Evolutionary conservation across 2,113 vertebrate genomes (phyloP), one percentile per base, ranked within the genome.

Genomic region (Capreolus pygargus): DNA sequence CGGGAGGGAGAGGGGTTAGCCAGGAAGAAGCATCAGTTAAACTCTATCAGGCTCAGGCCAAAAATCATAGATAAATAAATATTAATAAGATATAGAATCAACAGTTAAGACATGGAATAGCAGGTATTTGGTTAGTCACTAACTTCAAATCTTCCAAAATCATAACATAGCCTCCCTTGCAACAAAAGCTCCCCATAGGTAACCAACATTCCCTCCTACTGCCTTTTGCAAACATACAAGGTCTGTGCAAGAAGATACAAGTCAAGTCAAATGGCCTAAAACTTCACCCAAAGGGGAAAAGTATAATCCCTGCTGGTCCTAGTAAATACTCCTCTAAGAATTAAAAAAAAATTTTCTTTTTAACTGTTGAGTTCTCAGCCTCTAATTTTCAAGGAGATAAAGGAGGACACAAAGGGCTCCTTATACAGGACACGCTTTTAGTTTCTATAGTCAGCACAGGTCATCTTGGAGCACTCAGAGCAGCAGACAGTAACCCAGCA

Each of bases 381-480:
- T 76, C 43, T 43, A 43, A 50, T 23, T 23, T 55, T 19, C 7
- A 54, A 76, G 21, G 17, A 23, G 13, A 3, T 3, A 33, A 61
- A 16, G 50, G 17, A 78, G 81, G 45, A 3, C 2, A 2, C 19
- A 9, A 21, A 13, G 54, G n/a, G 6, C 7, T 16, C 17, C 15
- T 76, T 13, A 8, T 5, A 17, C 1, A 0, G 0, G 28, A n/a
- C 39, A 82, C 33, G 86, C 60, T 86, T 76, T 91, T n/a, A 50
- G 55, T 47, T 9, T 43, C 50, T 47, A 28, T 0, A 21, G 61
- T 84, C 61, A 33, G 81, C 39, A 45, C 5, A 55, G 85, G 0
- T 5, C 30, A 2, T 19, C 12, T 4, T 1, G 1, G 7, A 57
- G 86, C 45, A 60, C 6, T 3, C 4, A 28, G 0, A 55, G 39